Conservation (phyloP, 2,113 vertebrate species). For the Pogona vitticeps region DNA sequence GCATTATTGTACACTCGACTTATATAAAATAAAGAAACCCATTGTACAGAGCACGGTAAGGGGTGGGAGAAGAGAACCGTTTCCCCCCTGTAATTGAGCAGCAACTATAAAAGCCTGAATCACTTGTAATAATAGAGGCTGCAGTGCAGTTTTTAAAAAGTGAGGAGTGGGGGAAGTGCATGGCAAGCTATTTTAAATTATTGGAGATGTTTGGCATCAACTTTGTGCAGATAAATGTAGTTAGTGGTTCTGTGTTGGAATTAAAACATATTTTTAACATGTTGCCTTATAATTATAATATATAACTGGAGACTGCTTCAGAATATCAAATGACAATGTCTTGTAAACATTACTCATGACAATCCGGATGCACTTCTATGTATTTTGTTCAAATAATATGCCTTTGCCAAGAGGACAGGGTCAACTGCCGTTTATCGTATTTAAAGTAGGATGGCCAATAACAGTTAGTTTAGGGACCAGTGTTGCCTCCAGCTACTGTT, state of each 20-base stretch:
- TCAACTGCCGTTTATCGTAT: neutral
- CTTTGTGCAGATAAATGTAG: slow-evolving; percentile 3
- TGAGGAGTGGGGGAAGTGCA: slow-evolving; percentile 38
- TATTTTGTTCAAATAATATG: neutral
- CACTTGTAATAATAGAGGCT: slow-evolving; percentile 32
- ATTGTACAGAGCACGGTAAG: slow-evolving; percentile 60
- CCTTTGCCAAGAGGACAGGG: neutral
- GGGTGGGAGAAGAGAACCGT: slow-evolving; percentile 49
- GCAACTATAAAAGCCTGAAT: slow-evolving; percentile 56
- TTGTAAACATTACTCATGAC: neutral
- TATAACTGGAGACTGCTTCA: neutral
- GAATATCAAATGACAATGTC: neutral
- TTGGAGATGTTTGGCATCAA: neutral
- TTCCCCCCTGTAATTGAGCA: slow-evolving; percentile 58
- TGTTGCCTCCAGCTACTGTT: neutral
- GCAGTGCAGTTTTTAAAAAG: slow-evolving; percentile 15
- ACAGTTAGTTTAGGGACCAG: neutral
- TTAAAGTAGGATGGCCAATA: neutral
- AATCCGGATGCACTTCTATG: neutral
- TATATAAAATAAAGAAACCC: slow-evolving; percentile 71
- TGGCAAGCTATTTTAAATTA: neutral
- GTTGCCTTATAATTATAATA: neutral
- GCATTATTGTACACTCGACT: slow-evolving; percentile 61
- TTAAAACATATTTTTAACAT: neutral
- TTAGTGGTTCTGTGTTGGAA: slow-evolving; percentile 6